These are phyloP conservation scores for Ophioninae sp. DNA, from an alignment of 2,888 invertebrate genomes.

Conservation along the genomic window DNA sequence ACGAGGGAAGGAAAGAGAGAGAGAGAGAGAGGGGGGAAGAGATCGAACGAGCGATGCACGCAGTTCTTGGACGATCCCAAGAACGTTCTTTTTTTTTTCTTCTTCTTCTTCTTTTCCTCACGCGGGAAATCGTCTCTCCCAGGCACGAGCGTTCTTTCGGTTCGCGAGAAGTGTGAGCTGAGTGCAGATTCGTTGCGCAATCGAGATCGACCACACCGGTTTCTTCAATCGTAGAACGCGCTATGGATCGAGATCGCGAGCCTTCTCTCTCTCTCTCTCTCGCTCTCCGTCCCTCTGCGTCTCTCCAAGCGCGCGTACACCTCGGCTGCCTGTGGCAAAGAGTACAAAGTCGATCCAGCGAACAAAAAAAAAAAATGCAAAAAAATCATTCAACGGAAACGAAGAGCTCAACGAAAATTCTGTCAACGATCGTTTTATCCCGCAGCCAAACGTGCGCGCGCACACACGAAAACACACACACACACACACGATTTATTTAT, in stretches of 20 bases:
- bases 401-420: conserved; percentile 60
- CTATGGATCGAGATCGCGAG: conserved; percentile 37
- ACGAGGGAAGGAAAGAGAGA: neutral
- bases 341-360: conserved; percentile 56
- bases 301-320: conserved; percentile 18
- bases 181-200: conserved; percentile 52
- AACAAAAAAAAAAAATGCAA: conserved; percentile 31
- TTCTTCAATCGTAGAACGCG: conserved; percentile 43
- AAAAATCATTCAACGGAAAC: neutral
- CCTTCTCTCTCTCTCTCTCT: conserved; percentile 33
- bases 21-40: conserved; percentile 8
- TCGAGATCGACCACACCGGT: conserved; percentile 59
- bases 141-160: conserved; percentile 33
- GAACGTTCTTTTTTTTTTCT: conserved; percentile 35
- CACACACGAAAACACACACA: conserved; percentile 8
- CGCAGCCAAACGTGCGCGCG: conserved; percentile 56
- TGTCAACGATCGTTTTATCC: conserved; percentile 63
- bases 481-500: conserved; percentile 63
- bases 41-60: conserved; percentile 8
- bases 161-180: conserved; percentile 27
- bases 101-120: conserved; percentile 32
- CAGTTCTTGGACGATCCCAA: conserved; percentile 22
- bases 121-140: conserved; percentile 51
- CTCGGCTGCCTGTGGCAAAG: conserved; percentile 59
- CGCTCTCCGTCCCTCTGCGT: conserved; percentile 1